Conservation (phyloP, 1,140 invertebrate species). For the Planococcus citri region DNA sequence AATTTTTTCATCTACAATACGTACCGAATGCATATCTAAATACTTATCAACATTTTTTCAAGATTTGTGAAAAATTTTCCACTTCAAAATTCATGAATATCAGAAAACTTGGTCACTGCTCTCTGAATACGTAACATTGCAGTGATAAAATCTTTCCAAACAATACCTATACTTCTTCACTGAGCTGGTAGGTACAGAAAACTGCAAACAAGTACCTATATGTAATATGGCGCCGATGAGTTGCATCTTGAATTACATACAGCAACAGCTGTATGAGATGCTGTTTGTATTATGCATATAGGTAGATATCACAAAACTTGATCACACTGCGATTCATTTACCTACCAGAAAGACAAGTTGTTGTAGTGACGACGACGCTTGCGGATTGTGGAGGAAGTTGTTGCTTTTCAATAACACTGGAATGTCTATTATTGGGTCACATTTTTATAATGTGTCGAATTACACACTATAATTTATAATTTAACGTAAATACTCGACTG, state of each 20-base stretch:
- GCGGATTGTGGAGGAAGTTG: background rate
- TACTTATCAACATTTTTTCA: no score
- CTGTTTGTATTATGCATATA: no score
- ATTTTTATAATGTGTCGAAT: background rate
- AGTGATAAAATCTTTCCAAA: no score
- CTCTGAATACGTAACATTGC: no score
- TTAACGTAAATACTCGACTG: background rate
- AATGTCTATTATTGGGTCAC: background rate
- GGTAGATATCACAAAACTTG: background rate
- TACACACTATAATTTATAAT: background rate
- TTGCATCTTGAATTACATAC: background rate
- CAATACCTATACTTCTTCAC: no score
- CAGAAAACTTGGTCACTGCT: no score
- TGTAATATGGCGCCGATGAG: background rate
- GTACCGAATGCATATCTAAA: no score
- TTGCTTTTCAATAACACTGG: slow-evolving; percentile 3
- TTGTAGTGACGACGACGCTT: background rate
- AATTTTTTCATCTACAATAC: no score
- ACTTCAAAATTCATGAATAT: no score
- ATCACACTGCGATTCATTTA: background rate
- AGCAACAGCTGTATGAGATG: no score
- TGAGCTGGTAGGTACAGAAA: no score
- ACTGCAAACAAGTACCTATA: background rate
- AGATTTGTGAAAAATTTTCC: no score
- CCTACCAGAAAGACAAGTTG: background rate